Base-by-base conservation (phyloP, 2,888 invertebrate genomes). In the Eupithecia exiguata region DNA sequence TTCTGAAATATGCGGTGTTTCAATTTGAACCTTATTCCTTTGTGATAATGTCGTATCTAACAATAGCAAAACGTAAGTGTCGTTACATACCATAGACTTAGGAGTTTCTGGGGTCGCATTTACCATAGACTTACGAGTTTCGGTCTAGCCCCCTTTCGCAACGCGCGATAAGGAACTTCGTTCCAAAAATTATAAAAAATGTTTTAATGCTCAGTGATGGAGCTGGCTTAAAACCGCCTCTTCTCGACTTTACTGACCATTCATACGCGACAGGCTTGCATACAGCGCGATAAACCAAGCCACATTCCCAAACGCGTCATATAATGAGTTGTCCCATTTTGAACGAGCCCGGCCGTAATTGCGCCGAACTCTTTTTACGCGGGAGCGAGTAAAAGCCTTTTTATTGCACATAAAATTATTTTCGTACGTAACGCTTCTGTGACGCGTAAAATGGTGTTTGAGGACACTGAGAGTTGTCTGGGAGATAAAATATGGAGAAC, bases 401-500 rank as follows among this genome's bases (percentile, higher is more conserved):
- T 91, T 91, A 91, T 88, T 84, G 82, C 87, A 86, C 89, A 89
- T 91, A 88, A 91, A 90, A 89, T 89, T 90, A 90, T 91, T 90
- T 91, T 89, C 80, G 89, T 89, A 86, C 84, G 81, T 82, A 82
- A 81, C 83, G 77, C 79, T 81, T 83, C 84, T 83, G 83, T 80
- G 79, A 79, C 72, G 66, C 82, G 79, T 81, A 79, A 74, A 63
- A 77, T 74, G 58, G 43, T 43, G 62, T 68, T 67, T 38, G 46
- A 40, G 72, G 69, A 14, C 35, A 35, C 62, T 62, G 62, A 62
- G 62, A 30, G 62, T 58, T 65, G 63, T 65, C 36, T 65, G 63
- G 36, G 58, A 21, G 58, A 58, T 58, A 25, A 58, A 58, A 58
- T 58, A n/a, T n/a, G n/a, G n/a, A 58, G 12, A 58, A 53, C 10